Conservation (phyloP, 2,888 invertebrate genomes). For the Oscheius sp. region DNA sequence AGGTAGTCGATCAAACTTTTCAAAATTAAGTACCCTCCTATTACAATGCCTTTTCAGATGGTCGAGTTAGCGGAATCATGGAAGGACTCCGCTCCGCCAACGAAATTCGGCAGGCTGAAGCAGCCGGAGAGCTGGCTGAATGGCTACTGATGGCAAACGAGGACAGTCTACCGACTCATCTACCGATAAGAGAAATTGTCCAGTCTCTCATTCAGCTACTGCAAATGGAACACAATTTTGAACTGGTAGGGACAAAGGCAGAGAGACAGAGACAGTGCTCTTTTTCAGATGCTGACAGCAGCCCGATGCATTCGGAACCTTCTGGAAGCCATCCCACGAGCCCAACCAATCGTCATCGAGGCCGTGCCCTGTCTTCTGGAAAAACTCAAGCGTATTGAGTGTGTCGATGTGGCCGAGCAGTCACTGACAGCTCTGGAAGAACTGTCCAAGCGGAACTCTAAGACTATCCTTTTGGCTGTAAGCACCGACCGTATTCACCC, state of each 20-base stretch:
- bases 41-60: slow-evolving; percentile 43
- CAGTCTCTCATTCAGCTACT: slow-evolving; percentile 91
- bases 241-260: slow-evolving; percentile 81
- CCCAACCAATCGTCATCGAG: slow-evolving; percentile 90
- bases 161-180: slow-evolving; percentile 58
- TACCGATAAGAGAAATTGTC: slow-evolving; percentile 86
- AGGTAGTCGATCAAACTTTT: neutral
- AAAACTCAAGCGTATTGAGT: slow-evolving; percentile 94
- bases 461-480: slow-evolving; percentile 91
- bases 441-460: slow-evolving; percentile 93
- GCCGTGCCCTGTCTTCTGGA: slow-evolving; percentile 96
- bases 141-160: slow-evolving; percentile 67
- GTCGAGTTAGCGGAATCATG: slow-evolving; percentile 58
- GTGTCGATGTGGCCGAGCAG: slow-evolving; percentile 99
- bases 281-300: slow-evolving; percentile 91
- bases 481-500: neutral
- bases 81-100: slow-evolving; percentile 63
- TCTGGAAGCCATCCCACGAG: slow-evolving; percentile 97
- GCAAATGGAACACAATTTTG: slow-evolving; percentile 97
- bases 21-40: neutral
- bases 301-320: slow-evolving; percentile 97
- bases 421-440: slow-evolving; percentile 96
- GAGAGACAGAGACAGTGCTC: neutral
- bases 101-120: slow-evolving; percentile 67
- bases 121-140: slow-evolving; percentile 64